Evolutionary conservation across 2,888 invertebrate species (phyloP), one percentile per base, ranked within the genome.

Genomic region (Noctua janthe): DNA sequence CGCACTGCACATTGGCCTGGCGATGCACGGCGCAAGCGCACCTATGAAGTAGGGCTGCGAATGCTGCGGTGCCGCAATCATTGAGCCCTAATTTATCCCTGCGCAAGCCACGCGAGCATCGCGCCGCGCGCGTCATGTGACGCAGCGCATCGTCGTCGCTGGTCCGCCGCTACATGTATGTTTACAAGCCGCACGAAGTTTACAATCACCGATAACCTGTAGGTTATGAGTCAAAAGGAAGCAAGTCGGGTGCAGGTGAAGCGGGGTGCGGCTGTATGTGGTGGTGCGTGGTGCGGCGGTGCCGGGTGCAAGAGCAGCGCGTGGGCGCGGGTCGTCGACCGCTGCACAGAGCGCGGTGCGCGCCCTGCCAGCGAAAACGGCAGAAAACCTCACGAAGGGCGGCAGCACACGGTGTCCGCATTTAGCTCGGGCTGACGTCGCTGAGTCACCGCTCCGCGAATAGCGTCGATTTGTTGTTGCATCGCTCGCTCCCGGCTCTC

Each of bases 381-480:
- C 94, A 95, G 94, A 95, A 95, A 96, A 96, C 95, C 96, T 96
- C 94, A 93, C 95, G 96, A 96, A 97, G 97, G 97, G 95, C 95
- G 95, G 95, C 97, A 95, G 96, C 96, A 94, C 95, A 95, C 96
- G 95, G 95, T 91, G 94, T 96, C 97, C 97, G 96, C 96, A 95
- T 97, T 95, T 97, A 97, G 97, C 97, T 95, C 95, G 94, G 95
- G 93, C 95, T 95, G 95, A 95, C 95, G 95, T 91, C 92, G 94
- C 94, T 97, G 97, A 97, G 94, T 97, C 97, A 97, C 94, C 95
- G 92, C 94, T 92, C 95, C 95, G 94, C 94, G 96, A 97, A 97
- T 97, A 97, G 96, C 94, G 94, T 91, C 94, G 94, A 94, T 96
- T 96, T 96, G 96, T 96, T 95, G 96, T 96, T 96, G 96, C 96